Conservation (phyloP, 92 coral and sea anemone species). For the Epizoanthus illoricatus region DNA sequence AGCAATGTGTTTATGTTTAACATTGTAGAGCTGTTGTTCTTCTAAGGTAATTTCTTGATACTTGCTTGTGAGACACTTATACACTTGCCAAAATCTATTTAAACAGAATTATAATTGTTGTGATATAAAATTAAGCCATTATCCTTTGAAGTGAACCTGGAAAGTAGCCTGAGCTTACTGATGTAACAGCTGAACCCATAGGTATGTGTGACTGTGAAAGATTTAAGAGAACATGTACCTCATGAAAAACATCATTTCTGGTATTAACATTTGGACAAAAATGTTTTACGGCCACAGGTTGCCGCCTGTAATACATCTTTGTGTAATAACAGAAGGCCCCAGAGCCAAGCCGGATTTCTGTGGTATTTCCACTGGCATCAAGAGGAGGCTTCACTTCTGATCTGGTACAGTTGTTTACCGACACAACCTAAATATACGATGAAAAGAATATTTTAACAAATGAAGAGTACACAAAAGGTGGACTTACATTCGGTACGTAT, state of each 20-base stretch:
- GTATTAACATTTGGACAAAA: constrained; percentile 5
- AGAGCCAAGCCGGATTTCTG: neutral
- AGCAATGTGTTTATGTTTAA: constrained; percentile 19
- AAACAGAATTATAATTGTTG: constrained; percentile 18
- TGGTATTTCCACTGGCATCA: neutral
- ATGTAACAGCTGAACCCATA: constrained; percentile 24
- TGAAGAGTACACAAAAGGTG: no score
- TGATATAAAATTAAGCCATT: constrained; percentile 23
- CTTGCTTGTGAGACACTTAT: constrained; percentile 14
- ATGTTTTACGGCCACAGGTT: constrained; percentile 33
- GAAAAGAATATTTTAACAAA: no score
- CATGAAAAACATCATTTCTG: constrained; percentile 16
- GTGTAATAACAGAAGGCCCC: constrained; percentile 15
- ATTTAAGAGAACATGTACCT: constrained; percentile 2
- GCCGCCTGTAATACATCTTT: constrained; percentile 5
- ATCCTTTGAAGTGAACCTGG: constrained; percentile 20
- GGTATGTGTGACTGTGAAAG: constrained; percentile 27
- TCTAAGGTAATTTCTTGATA: constrained; percentile 7
- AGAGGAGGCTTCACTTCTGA: neutral
- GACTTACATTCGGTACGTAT: no score
- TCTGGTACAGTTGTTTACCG: neutral
- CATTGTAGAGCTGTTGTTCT: constrained; percentile 9
- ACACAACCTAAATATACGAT: no score
- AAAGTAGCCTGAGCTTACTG: constrained; percentile 1
- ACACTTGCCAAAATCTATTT: constrained; percentile 38